Evolutionary conservation across 2,888 invertebrate genomes (phyloP), one percentile per base, ranked within the genome.

Genomic region (Craniophora ligustri): DNA sequence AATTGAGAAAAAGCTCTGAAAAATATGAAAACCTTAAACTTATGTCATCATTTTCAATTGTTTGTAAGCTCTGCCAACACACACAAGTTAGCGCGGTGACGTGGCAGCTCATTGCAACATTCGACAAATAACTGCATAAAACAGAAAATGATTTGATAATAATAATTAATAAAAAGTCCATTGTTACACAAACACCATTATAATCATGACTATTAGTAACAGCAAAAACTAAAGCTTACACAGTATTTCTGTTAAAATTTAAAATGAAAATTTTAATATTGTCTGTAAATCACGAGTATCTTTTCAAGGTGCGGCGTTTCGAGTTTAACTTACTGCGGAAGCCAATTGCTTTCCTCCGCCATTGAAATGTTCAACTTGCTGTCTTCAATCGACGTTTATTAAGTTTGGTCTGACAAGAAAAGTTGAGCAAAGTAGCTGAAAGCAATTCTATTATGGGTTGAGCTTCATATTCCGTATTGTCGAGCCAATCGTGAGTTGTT

Each of bases 241-340:
- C 23, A 54, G 40, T 54, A 64, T 44, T 66, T 66, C 48, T 60
- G 26, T 45, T 48, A 13, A 45, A 48, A 60, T 54, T 64, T 55
- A 66, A 64, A 64, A 64, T 66, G 64, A 55, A 66, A 64, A 66
- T 64, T 64, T 66, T 64, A 65, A 65, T 65, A 67, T 50, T 57
- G 62, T 51, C 57, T 31, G 56, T 56, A 45, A 56, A 67, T 26
- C 26, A 4, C 28, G 40, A 51, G 58, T 49, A 48, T 46, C 59
- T 63, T 47, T 41, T 63, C 26, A 55, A 60, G 57, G 53, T 65
- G 61, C 55, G 67, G 58, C 63, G 47, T 67, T 54, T 31, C 50
- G 49, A 70, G 45, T 60, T 55, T 49, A 63, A 63, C 53, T 64
- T 59, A 46, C 41, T 66, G 31, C 60, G 41, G 36, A 42, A 67